Evolutionary conservation across 2,797 vertebrate species (phyloP), one percentile per base, ranked within the genome.

Genomic region (Microchirus variegatus): DNA sequence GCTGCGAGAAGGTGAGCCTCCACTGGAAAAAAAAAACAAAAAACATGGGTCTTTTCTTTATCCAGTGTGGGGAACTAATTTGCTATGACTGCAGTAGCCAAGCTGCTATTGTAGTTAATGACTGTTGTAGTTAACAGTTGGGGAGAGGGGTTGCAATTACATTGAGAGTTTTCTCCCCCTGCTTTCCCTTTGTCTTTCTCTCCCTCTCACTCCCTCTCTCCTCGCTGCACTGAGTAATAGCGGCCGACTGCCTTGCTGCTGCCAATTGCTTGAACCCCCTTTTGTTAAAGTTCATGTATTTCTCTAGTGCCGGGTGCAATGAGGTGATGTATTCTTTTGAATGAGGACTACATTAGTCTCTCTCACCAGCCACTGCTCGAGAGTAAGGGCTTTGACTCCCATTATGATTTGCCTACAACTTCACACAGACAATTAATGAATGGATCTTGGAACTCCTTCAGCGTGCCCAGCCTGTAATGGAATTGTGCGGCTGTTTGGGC

Each of bases 51-150:
- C 80, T 84, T 82, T 86, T 85, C 85, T 87, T 83, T 84, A 89
- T 87, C 87, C 89, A 87, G 70, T 79, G 77, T 83, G 77, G 78
- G 77, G 87, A 90, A 91, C 88, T 93, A 91, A 93, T 93, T 93
- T 93, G 90, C 91, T 92, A 84, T 92, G 91, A 93, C 90, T 94
- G 89, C 89, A 86, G 85, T 91, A 89, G 90, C 90, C 91, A 88
- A 91, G 83, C 87, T 90, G 91, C 92, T 92, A 91, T 93, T 93
- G 92, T 92, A 92, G 86, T 92, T 93, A 93, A 94, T 94, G 92
- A 93, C 92, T 91, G 91, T 92, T 93, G 91, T 92, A 92, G 91
- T 92, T 92, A 93, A 92, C 91, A 93, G 92, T 93, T 90, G 90
- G 89, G 86, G 80, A 89, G 88, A 90, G 90, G 89, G 90, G 90